Evolutionary conservation across 2,113 vertebrate species (phyloP), one percentile per base, ranked within the genome.

Genomic region (Leuciscus idus): DNA sequence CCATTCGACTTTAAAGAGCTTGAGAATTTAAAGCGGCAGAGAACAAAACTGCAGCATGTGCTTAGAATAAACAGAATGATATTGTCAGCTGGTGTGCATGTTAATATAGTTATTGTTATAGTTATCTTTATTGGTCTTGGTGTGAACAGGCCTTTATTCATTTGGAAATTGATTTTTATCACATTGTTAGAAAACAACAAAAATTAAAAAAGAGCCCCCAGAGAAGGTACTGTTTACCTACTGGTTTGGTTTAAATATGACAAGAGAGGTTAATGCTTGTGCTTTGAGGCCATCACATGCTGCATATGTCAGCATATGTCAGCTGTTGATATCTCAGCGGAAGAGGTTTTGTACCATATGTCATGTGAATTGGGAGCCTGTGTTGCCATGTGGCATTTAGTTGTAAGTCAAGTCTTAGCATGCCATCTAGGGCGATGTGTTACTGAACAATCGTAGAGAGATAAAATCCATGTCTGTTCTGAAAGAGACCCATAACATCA

Each of bases 391-490:
- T 80, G 39, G 6, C 48, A 46, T 70, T 82, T 11, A 74, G 26
- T 33, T 70, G 81, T 70, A 52, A 46, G 81, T 75, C 74, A 83
- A 76, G 74, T 80, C 79, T 50, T 76, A 30, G n/a, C 68, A 36
- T 19, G 59, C 55, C 59, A 74, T 46, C 72, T 36, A 83, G 85
- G 50, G 33, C 30, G 5, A 82, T 50, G 68, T 75, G 59, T 82
- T 82, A 77, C 33, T 76, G 59, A 84, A 87, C 76, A 75, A 28
- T 64, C 36, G 33, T 39, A 28, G 64, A 79, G 74, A 39, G 62
- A 86, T 75, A 55, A 55, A 86, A 75, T 86, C 75, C 46, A 59
- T 55, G 83, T 88, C 52, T 61, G 78, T 86, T 81, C 75, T 81
- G 70, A 57, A 39, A 76, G 36, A 36, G 59, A 76, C 61, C 70